Evolutionary conservation across 2,113 vertebrate species (phyloP), one percentile per base, ranked within the genome.

Genomic region (Cacatua alba): DNA sequence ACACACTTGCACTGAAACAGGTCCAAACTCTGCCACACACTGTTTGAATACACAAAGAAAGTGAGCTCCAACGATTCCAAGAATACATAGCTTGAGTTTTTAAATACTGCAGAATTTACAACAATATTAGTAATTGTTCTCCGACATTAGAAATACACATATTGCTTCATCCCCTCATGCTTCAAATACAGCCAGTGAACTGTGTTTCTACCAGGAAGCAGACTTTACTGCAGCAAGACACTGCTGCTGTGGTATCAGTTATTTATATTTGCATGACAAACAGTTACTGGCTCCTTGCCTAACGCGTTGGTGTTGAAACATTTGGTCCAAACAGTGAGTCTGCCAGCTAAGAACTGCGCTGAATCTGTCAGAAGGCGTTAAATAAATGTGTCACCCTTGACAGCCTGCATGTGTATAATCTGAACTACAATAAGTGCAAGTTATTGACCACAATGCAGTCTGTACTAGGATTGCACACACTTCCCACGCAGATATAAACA

Each of bases 271-370:
- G 94, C 95, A 96, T 96, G 96, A 95, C 95, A 97, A 96, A 95
- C 94, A 84, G 94, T 84, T 75, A 77, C 95, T 96, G 96, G 96
- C 96, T 95, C 65, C 82, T 55, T 93, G 97, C 98, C 97, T 74
- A 65, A 80, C 10, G 37, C 52, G 75, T 97, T 97, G 98, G 97
- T 97, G 98, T 98, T 98, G 97, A 97, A 98, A 98, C 97, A 97
- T 98, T 96, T 90, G 97, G 98, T 98, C 98, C 97, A 98, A 98
- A 95, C 97, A 98, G 97, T 95, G 94, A 74, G 97, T 98, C 98
- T 98, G 97, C 95, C 86, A 98, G 98, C 97, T 98, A 98, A 98
- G 98, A 97, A 97, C 98, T 98, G 98, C 51, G 83, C 98, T 98
- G 98, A 98, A 98, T 98, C 97, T 98, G 98, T 98, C 98, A 98